These are phyloP conservation scores for Sphyrna mokarran DNA, from an alignment of 2,113 vertebrate species.

Conservation along the genomic window DNA sequence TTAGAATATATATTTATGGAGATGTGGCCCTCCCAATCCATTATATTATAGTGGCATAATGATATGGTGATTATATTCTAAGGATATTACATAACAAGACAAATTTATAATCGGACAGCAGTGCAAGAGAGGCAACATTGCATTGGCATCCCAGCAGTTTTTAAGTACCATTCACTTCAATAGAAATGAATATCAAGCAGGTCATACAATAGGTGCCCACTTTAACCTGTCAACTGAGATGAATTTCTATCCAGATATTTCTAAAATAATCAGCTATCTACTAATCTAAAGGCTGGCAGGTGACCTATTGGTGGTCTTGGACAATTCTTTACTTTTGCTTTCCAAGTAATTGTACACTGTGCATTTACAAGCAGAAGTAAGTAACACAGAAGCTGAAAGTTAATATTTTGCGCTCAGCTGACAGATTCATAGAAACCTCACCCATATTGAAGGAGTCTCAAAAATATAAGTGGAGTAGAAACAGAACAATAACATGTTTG, in stretches of 20 bases:
- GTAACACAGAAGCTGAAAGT: neutral
- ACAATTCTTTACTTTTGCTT: neutral
- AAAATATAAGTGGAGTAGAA: neutral
- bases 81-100: neutral
- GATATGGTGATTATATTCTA: neutral
- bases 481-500: neutral
- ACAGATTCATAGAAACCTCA: neutral
- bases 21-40: neutral
- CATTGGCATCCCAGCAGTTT: neutral
- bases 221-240: neutral
- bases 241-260: neutral
- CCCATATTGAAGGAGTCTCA: neutral
- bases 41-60: neutral
- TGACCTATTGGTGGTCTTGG: neutral
- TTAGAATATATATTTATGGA: neutral
- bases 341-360: neutral
- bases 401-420: neutral
- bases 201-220: neutral
- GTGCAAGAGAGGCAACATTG: neutral
- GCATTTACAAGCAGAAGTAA: neutral
- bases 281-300: neutral
- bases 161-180: neutral
- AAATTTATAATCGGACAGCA: neutral
- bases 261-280: neutral
- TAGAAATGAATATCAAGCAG: neutral